Evolutionary conservation across 23 tunicate species (phyloP).

Genomic region (Trididemnum nubilum): DNA sequence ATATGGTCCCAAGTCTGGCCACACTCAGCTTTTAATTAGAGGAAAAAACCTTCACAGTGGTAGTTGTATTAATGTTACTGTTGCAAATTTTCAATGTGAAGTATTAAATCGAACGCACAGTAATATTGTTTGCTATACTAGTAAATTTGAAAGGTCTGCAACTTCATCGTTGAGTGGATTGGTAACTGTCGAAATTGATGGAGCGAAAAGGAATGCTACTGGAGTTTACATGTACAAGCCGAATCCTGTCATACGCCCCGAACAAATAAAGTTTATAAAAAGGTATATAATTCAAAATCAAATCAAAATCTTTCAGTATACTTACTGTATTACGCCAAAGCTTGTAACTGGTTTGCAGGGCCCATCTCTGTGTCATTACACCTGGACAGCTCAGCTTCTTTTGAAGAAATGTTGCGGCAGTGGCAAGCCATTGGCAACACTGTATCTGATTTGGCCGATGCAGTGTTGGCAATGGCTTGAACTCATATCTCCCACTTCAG

Average conservation of each 20-base stretch:
- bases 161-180: not conserved
- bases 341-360: no score
- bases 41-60: conserved; percentile 59
- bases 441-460: no score
- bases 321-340: no score
- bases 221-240: conserved; percentile 23
- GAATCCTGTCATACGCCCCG: conserved; percentile 11
- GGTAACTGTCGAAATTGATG: conserved; percentile 57
- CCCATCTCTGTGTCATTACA: no score
- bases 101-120: not conserved
- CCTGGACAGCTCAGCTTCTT: no score
- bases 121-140: not conserved
- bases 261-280: not conserved
- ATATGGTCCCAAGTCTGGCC: conserved; percentile 60
- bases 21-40: conserved; percentile 27
- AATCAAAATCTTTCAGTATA: no score
- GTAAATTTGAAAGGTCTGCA: not conserved
- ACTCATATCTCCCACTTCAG: no score
- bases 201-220: not conserved
- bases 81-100: conserved; percentile 37
- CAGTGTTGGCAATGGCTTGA: no score
- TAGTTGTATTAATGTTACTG: conserved; percentile 10
- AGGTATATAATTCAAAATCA: conserved; percentile 20
- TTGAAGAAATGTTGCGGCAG: no score
- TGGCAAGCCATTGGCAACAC: no score